Conservation (phyloP, 2,113 vertebrate species). For the Gavia stellata region DNA sequence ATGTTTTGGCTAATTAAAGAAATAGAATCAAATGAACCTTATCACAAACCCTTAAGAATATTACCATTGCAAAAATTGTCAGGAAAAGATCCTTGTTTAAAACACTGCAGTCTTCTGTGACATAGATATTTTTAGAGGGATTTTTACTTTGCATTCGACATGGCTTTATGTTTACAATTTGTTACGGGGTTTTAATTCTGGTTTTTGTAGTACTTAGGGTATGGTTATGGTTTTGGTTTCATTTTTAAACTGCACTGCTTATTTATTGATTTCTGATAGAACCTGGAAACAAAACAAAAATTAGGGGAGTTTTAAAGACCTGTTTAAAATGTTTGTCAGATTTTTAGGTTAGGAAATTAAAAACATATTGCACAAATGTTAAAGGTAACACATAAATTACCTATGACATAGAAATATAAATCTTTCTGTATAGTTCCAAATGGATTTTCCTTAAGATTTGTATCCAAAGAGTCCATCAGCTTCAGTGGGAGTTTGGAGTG, state of each 20-base stretch:
- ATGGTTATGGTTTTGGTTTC: background rate
- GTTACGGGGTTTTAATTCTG: background rate
- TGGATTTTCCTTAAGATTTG: background rate
- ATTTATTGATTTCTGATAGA: slow-evolving; percentile 8
- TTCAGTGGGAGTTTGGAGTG: background rate
- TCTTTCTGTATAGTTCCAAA: background rate
- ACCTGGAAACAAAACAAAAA: background rate
- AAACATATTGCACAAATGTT: background rate
- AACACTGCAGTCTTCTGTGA: background rate
- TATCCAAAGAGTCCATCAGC: background rate
- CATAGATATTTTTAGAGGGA: background rate
- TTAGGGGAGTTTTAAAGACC: background rate
- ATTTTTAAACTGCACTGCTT: background rate
- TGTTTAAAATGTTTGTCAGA: background rate
- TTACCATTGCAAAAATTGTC: background rate
- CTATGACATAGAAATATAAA: background rate
- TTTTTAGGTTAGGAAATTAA: background rate
- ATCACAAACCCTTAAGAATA: background rate
- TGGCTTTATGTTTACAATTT: background rate
- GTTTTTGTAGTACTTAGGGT: background rate
- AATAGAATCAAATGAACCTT: background rate
- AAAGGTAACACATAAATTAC: background rate
- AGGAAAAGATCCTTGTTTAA: background rate
- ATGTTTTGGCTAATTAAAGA: background rate
- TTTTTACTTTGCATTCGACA: background rate